Percentiles rank a stretch among this genome's conserved stretches.
Conservation (phyloP, 2,113 vertebrate genomes). For the Ceyx melanurus region DNA sequence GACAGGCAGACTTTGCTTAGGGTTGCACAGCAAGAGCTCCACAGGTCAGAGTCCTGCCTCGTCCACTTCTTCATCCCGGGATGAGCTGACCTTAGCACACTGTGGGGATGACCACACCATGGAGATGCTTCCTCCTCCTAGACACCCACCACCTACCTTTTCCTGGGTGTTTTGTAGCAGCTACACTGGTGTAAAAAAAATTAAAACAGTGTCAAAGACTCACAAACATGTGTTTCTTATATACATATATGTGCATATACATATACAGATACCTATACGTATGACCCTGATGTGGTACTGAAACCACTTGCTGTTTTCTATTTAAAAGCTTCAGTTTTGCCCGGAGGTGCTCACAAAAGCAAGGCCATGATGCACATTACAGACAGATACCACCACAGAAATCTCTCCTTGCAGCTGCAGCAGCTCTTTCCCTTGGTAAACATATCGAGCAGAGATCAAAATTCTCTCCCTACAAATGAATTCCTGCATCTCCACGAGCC, state of each 20-base stretch:
- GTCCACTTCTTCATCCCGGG: accelerated
- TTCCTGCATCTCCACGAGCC: background rate
- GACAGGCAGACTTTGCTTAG: constrained; percentile 5
- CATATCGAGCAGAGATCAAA: background rate
- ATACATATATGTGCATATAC: accelerated
- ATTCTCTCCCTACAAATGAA: background rate
- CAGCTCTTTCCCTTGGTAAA: background rate
- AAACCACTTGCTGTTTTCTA: background rate
- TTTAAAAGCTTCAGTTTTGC: background rate
- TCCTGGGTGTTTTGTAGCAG: background rate
- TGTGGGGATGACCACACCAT: background rate
- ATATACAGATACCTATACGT: accelerated
- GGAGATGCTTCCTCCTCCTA: background rate
- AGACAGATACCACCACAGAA: background rate
- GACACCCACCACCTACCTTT: background rate
- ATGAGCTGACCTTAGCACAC: accelerated
- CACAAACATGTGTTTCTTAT: constrained; percentile 37
- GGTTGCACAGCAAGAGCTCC: accelerated
- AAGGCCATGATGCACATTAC: background rate
- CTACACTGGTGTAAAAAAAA: background rate
- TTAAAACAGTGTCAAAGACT: background rate
- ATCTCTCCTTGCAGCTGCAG: background rate
- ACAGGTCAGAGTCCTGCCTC: background rate
- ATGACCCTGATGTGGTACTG: background rate
- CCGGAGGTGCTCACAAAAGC: background rate